A percentile compares a stretch with the other conserved stretches of the same genome.
Conservation (phyloP, 2,888 invertebrate species). For the Drosophila kambysellisi region DNA sequence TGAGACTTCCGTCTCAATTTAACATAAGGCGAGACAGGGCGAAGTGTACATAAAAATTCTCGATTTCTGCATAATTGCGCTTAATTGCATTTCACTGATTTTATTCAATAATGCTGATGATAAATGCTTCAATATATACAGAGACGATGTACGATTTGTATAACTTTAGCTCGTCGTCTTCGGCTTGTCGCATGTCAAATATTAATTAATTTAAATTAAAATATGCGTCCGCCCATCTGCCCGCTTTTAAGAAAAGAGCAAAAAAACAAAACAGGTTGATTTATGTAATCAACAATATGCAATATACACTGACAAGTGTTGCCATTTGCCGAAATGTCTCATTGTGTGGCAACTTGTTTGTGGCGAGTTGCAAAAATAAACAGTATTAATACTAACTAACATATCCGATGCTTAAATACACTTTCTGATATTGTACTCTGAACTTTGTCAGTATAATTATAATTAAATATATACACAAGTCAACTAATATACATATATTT, state of each 20-base stretch:
- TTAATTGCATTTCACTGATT: slow-evolving; percentile 58
- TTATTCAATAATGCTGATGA: slow-evolving; percentile 28
- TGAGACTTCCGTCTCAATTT: slow-evolving; percentile 71
- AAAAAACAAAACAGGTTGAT: slow-evolving; percentile 61
- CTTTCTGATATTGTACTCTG: neutral
- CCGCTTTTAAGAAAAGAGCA: slow-evolving; percentile 32
- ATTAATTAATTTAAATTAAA: slow-evolving; percentile 41
- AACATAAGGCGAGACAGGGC: slow-evolving; percentile 22
- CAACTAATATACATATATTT: neutral
- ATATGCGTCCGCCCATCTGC: slow-evolving; percentile 29
- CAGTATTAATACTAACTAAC: neutral
- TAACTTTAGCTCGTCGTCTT: slow-evolving; percentile 36
- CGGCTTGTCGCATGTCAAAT: slow-evolving; percentile 49
- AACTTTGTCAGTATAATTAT: neutral
- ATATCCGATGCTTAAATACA: slow-evolving; percentile 15
- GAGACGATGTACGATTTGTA: slow-evolving; percentile 5
- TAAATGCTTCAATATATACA: slow-evolving; percentile 16
- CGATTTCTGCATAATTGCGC: slow-evolving; percentile 70
- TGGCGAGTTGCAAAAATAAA: slow-evolving; percentile 27
- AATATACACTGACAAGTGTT: slow-evolving; percentile 55
- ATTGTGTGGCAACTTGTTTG: slow-evolving; percentile 73
- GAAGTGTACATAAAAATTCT: slow-evolving; percentile 18
- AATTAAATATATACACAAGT: too few species aligned
- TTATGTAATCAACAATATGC: slow-evolving; percentile 71
- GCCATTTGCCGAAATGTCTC: slow-evolving; percentile 56